These are phyloP conservation scores for Archips xylosteana DNA, from an alignment of 2,888 invertebrate species.

Conservation along the genomic window DNA sequence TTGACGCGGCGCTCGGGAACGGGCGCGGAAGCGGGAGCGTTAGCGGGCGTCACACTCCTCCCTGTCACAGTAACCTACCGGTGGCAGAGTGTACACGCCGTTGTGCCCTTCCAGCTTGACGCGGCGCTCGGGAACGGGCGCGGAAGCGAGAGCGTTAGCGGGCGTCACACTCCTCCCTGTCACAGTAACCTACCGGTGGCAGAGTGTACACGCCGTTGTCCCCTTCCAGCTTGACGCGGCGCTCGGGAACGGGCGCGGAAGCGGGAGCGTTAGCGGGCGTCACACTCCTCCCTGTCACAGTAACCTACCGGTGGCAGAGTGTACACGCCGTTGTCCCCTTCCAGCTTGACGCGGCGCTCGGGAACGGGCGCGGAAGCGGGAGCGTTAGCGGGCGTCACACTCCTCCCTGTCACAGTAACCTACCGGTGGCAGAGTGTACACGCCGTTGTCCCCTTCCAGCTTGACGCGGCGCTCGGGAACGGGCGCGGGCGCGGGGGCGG, in stretches of 20 bases:
- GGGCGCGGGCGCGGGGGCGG: conserved; percentile 32
- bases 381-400: conserved; percentile 8
- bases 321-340: conserved; percentile 48
- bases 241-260: conserved; percentile 21
- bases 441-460: conserved; percentile 51
- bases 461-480: conserved; percentile 53
- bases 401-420: neutral
- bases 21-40: conserved; percentile 15
- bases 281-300: too few relatives aligned
- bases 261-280: conserved; percentile 23
- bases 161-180: too few relatives aligned
- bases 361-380: conserved; percentile 31
- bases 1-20: conserved; percentile 2
- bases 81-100: conserved; percentile 51
- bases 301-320: conserved; percentile 42
- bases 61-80: neutral
- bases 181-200: neutral
- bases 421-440: conserved; percentile 46
- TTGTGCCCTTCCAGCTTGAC: conserved; percentile 85
- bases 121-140: conserved; percentile 88
- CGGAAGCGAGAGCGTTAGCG: conserved; percentile 91
- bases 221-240: conserved; percentile 59
- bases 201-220: conserved; percentile 49
- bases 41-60: conserved; percentile 46
- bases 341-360: conserved; percentile 56